Conservation (phyloP, 2,888 invertebrate genomes). For the Tachina grossa region DNA sequence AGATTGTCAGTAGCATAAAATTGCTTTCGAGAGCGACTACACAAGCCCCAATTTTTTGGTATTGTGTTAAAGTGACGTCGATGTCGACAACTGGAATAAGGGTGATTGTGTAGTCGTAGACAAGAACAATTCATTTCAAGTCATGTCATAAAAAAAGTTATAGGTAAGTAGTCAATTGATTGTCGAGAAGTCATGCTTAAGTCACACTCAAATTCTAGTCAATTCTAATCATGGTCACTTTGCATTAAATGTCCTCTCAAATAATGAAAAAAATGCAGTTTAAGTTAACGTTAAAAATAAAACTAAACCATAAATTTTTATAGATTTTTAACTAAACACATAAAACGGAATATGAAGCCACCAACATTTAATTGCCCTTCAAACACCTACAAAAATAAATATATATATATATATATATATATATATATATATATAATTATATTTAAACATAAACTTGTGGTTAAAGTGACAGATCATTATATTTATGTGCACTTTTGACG, state of each 20-base stretch:
- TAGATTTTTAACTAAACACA: conserved; percentile 41
- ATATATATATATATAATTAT: neutral
- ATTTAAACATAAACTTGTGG: conserved; percentile 36
- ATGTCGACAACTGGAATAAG: too few relatives aligned
- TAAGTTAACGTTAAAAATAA: conserved; percentile 10
- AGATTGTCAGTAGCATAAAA: too few relatives aligned
- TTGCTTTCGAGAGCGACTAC: too few relatives aligned
- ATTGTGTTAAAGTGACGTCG: too few relatives aligned
- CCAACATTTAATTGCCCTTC: neutral
- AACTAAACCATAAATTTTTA: conserved; percentile 37
- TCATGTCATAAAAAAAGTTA: too few relatives aligned
- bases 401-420: too few relatives aligned
- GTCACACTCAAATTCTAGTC: neutral
- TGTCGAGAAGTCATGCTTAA: neutral
- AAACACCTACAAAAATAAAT: neutral
- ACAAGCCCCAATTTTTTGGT: too few relatives aligned
- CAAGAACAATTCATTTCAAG: neutral
- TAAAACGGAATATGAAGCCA: neutral
- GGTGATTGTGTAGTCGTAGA: neutral
- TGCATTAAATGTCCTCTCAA: neutral
- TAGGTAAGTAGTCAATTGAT: neutral
- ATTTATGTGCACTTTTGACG: conserved; percentile 50
- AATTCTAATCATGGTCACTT: neutral
- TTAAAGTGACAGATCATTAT: conserved; percentile 60
- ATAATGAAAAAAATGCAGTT: neutral